Evolutionary conservation across 1,140 invertebrate species (phyloP).

Genomic region (Ptiloglossa arizonensis): DNA sequence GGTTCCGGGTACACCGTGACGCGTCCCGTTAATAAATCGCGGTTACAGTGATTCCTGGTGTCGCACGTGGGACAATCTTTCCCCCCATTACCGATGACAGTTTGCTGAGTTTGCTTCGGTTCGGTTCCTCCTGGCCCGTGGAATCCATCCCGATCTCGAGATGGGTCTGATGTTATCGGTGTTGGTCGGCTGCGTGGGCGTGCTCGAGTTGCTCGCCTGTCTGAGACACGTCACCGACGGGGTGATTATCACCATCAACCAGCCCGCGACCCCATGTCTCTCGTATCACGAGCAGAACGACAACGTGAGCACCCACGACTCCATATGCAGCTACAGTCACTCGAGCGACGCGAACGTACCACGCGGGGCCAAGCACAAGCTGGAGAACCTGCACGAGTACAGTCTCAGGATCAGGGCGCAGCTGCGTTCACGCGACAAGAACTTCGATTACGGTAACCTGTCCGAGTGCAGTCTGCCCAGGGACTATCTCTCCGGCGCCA

Average conservation of each 20-base stretch:
- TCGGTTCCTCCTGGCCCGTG: too few species aligned
- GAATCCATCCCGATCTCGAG: too few species aligned
- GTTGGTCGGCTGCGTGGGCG: slow-evolving; percentile 87
- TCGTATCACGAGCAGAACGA: slow-evolving; percentile 75
- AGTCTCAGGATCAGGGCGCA: slow-evolving; percentile 74
- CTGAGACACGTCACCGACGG: slow-evolving; percentile 82
- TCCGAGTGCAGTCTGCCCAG: slow-evolving; percentile 70
- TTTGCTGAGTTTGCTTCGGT: too few species aligned
- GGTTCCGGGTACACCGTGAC: too few species aligned
- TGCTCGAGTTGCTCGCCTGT: slow-evolving; percentile 85
- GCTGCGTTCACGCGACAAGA: slow-evolving; percentile 68
- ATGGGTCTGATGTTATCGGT: slow-evolving; percentile 88
- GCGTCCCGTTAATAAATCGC: too few species aligned
- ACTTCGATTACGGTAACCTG: slow-evolving; percentile 61
- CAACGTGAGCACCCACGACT: slow-evolving; percentile 72
- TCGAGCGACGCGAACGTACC: slow-evolving; percentile 66
- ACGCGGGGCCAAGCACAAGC: slow-evolving; percentile 68
- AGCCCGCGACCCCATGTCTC: slow-evolving; percentile 70
- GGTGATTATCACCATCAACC: slow-evolving; percentile 67
- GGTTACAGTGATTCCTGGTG: too few species aligned
- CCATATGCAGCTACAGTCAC: slow-evolving; percentile 74
- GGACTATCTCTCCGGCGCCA: slow-evolving; percentile 55
- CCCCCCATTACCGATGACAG: neutral
- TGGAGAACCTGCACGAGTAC: slow-evolving; percentile 79
- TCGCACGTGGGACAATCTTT: too few species aligned